phyloP scores from a whole-genome alignment of 2,888 invertebrate genomes.

The Listrodromus nycthemerus region DNA sequence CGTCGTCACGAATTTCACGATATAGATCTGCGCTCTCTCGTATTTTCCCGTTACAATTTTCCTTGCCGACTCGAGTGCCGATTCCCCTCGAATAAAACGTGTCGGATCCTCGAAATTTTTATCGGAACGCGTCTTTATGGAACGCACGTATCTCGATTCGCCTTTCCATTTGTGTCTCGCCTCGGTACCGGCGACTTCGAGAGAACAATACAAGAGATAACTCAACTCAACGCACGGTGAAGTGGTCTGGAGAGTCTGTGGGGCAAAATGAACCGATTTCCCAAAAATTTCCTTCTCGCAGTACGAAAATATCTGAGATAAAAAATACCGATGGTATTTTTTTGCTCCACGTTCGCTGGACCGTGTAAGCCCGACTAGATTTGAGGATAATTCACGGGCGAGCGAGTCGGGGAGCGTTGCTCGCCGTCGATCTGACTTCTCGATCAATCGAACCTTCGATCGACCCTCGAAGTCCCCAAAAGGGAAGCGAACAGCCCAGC shows the following conservation, averaged over 20 bases:
- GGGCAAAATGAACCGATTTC: too few relatives aligned
- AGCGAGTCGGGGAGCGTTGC: slow-evolving; percentile 1
- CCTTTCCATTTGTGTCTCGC: not conserved
- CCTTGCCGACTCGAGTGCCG: not conserved
- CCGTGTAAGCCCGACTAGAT: slow-evolving; percentile 23
- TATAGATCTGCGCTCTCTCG: slow-evolving; percentile 26
- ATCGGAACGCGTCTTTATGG: slow-evolving; percentile 3
- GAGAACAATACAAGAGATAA: not conserved
- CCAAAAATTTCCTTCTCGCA: too few relatives aligned
- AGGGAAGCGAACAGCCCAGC: not conserved
- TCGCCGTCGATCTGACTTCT: slow-evolving; percentile 46
- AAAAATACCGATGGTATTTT: too few relatives aligned
- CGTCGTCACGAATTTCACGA: slow-evolving; percentile 35
- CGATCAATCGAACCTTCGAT: slow-evolving; percentile 49
- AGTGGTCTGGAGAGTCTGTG: not conserved
- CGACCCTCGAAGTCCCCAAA: slow-evolving; percentile 1
- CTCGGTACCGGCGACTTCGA: not conserved
- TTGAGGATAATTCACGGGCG: slow-evolving; percentile 49
- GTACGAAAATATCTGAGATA: too few relatives aligned
- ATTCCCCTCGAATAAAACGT: slow-evolving; percentile 28
- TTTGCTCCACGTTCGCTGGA: not conserved
- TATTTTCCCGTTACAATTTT: not conserved
- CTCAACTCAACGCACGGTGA: not conserved
- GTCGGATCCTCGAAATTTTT: slow-evolving; percentile 33
- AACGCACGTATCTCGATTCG: not conserved